phyloP scores from a whole-genome alignment of 2,797 vertebrate genomes.

The Cyclopterus lumpus region DNA sequence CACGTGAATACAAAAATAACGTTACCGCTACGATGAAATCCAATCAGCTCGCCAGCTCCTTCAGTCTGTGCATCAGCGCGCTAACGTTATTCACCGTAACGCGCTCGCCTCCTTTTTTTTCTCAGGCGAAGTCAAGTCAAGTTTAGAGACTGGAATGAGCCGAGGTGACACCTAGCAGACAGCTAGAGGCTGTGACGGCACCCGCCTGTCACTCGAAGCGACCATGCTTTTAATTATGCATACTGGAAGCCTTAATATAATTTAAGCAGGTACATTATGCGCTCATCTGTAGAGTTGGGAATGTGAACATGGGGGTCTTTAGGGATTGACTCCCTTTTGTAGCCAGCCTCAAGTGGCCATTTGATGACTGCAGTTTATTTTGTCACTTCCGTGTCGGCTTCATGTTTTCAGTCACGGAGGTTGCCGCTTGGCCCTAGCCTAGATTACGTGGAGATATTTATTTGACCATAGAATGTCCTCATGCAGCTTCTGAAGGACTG shows the following conservation, averaged over 20 bases:
- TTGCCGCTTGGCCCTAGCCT: constrained; percentile 3
- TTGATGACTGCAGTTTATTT: not conserved
- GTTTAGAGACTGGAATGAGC: not conserved
- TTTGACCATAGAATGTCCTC: not conserved
- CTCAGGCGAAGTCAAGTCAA: not conserved
- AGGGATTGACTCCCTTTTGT: not conserved
- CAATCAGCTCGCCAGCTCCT: not conserved
- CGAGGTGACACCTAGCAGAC: not conserved
- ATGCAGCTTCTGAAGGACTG: constrained; percentile 29
- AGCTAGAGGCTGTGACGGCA: not conserved
- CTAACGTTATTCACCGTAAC: not conserved
- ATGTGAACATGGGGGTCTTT: not conserved
- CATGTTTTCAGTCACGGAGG: not conserved
- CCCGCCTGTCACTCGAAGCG: not conserved
- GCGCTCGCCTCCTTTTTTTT: not conserved
- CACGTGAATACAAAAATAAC: not conserved
- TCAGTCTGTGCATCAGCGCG: not conserved
- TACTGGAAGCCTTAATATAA: too few relatives aligned
- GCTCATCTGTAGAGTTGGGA: not conserved
- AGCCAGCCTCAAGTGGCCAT: not conserved
- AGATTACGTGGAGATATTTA: constrained; percentile 17
- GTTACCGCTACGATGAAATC: not conserved
- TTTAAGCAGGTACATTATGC: too few relatives aligned
- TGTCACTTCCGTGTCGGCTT: not conserved
- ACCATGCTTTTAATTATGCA: too few relatives aligned